Evolutionary conservation across 2,113 vertebrate genomes (phyloP).

Genomic region (Hiodon tergisus): DNA sequence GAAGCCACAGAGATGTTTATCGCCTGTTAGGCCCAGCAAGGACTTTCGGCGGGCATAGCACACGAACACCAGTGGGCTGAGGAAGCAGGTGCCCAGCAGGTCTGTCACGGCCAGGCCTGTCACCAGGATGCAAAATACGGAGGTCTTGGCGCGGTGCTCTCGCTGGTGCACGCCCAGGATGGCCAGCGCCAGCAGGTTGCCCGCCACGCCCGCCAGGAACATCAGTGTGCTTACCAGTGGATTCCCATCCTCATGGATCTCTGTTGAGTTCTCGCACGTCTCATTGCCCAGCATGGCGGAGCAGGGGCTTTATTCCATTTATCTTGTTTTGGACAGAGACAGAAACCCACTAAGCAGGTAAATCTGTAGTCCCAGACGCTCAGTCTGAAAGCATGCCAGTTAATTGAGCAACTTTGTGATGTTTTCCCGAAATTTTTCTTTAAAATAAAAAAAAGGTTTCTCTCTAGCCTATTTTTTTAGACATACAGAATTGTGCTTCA

Average conservation of each 20-base stretch:
- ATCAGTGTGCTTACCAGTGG: conserved; percentile 68
- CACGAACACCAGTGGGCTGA: conserved; percentile 78
- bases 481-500: background rate
- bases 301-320: background rate
- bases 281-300: conserved; percentile 35
- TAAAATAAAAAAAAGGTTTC: too few species aligned
- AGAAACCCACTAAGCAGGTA: background rate
- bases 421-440: too few species aligned
- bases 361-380: background rate
- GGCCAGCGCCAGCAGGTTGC: conserved; percentile 76
- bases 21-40: conserved; percentile 56
- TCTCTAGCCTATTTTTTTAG: background rate
- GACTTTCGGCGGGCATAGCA: conserved; percentile 68
- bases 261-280: conserved; percentile 54
- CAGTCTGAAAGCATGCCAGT: background rate
- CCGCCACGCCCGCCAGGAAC: conserved; percentile 73
- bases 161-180: conserved; percentile 71
- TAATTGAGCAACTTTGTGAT: too few species aligned
- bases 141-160: conserved; percentile 64
- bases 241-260: conserved; percentile 51
- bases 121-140: conserved; percentile 78
- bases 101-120: conserved; percentile 78
- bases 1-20: conserved; percentile 56
- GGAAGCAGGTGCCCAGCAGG: conserved; percentile 78
- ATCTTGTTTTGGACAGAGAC: background rate